Evolutionary conservation across 2,797 vertebrate species (phyloP), one percentile per base, ranked within the genome.

Genomic region (Phalanger gymnotis): DNA sequence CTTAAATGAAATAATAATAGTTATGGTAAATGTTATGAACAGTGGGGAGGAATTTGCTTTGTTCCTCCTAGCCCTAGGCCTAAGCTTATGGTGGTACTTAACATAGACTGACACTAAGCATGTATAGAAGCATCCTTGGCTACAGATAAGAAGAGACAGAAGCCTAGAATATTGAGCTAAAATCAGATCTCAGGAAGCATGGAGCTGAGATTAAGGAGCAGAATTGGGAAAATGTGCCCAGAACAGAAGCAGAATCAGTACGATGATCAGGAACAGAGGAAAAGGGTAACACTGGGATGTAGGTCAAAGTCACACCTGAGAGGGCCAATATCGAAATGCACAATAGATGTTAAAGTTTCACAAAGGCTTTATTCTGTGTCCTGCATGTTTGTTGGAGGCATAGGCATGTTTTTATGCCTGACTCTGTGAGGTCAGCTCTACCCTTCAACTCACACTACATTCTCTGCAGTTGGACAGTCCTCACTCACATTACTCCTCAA

Each of bases 1-100:
- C n/a, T 93, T 51, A 93, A 91, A 73, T 61, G 11, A 54, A 66
- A 92, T 66, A 22, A n/a, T 96, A 91, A 28, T 54, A 90, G 53
- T 92, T 13, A 81, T 6, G 25, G n/a, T 81, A 19, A 47, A 47
- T 81, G 3, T 40, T 2, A 81, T 22, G n/a, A 81, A 47, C 7
- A 47, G 16, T 47, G 22, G 40, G 2, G 16, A 47, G 9, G 6
- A 81, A 40, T 34, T 34, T 22, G 19, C 7, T 47, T 81, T 81
- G 66, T 47, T 73, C 40, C 19, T 81, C 7, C 2, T 81, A 81
- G 2, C 19, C 6, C 5, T 19, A 73, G 14, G 34, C 34, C 34
- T 22, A 40, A 73, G 10, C 6, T 40, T 40, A 10, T 73, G 34
- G 16, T 66, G 61, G 11, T 4, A 66, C 5, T 66, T 19, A 40